Evolutionary conservation across 2,797 vertebrate species (phyloP).

Genomic region (Falco novaeseelandiae): DNA sequence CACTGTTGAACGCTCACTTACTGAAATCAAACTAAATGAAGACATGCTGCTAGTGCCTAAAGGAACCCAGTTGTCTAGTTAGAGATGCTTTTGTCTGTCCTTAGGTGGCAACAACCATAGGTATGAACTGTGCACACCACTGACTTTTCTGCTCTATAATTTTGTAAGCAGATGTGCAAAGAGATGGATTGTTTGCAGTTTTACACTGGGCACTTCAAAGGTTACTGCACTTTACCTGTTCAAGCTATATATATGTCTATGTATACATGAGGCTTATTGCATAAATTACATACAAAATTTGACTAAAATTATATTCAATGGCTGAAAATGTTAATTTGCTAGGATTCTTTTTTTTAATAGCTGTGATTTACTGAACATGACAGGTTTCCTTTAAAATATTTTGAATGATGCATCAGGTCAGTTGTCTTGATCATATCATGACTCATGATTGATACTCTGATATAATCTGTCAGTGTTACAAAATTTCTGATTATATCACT

Average conservation of each 20-base stretch:
- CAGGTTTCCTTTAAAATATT: slow-evolving; percentile 38
- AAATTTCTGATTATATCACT: neutral
- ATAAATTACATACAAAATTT: neutral
- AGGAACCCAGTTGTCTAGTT: slow-evolving; percentile 14
- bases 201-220: neutral
- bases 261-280: neutral
- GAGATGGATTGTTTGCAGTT: neutral
- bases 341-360: neutral
- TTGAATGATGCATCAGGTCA: slow-evolving; percentile 11
- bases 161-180: slow-evolving; percentile 1
- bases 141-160: neutral
- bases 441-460: neutral
- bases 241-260: neutral
- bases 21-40: slow-evolving; percentile 57
- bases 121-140: neutral
- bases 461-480: neutral
- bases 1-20: slow-evolving; percentile 13
- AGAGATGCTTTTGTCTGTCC: neutral
- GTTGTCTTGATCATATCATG: slow-evolving; percentile 4
- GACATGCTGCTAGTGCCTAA: slow-evolving; percentile 34
- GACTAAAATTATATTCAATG: neutral
- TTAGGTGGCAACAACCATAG: neutral
- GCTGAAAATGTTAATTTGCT: neutral
- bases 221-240: neutral
- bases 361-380: neutral